phyloP scores from a whole-genome alignment of 2,113 vertebrate species.

The Paramormyrops kingsleyae region DNA sequence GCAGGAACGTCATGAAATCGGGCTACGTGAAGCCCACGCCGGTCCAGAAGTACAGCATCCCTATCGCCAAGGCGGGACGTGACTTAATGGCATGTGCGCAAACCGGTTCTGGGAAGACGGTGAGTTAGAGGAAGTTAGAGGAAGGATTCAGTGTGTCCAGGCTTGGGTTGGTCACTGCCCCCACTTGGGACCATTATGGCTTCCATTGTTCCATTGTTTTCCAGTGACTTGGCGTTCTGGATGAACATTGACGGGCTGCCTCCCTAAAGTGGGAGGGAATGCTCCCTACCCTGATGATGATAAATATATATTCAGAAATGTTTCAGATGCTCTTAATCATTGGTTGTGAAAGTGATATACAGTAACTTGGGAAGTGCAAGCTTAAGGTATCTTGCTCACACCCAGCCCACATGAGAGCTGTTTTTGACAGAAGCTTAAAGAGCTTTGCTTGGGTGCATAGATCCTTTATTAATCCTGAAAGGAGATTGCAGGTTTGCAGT shows the following conservation, averaged over 20 bases:
- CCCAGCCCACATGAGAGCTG: neutral
- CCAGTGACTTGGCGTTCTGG: neutral
- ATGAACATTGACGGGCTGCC: neutral
- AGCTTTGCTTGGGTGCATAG: neutral
- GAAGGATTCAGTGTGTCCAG: neutral
- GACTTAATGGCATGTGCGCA: conserved; percentile 98
- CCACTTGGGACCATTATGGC: neutral
- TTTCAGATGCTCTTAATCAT: neutral
- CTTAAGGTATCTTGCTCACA: neutral
- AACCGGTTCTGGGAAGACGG: conserved; percentile 95
- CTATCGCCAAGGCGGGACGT: conserved; percentile 73
- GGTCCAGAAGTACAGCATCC: conserved; percentile 91
- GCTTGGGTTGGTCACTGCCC: neutral
- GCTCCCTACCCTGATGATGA: neutral
- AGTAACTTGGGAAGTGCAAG: neutral
- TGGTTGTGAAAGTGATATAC: neutral
- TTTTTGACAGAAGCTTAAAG: neutral
- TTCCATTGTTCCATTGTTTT: neutral
- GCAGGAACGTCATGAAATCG: conserved; percentile 69
- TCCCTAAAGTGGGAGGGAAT: neutral
- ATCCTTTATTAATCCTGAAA: neutral
- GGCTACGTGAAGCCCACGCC: conserved; percentile 89
- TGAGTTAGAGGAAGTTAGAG: conserved; percentile 62
- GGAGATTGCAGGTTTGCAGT: neutral
- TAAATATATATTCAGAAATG: neutral